Conservation (phyloP, 2,113 vertebrate genomes). For the Onychostoma macrolepis region DNA sequence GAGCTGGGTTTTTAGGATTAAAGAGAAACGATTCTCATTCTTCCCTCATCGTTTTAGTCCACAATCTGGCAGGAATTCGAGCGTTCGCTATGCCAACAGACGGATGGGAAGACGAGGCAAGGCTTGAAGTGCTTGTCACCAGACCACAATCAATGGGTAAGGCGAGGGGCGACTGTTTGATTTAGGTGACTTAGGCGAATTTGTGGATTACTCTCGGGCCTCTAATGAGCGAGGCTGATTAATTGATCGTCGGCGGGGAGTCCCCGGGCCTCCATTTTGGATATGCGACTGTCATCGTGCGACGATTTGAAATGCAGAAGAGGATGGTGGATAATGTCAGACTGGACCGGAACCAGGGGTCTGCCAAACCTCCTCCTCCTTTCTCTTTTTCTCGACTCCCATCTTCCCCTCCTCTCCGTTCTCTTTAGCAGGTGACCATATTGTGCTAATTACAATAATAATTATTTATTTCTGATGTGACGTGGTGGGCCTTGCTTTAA, state of each 20-base stretch:
- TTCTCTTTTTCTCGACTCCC: constrained; percentile 61
- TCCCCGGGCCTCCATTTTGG: constrained; percentile 67
- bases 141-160: constrained; percentile 41
- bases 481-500: constrained; percentile 39
- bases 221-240: constrained; percentile 53
- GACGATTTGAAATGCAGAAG: constrained; percentile 45
- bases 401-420: constrained; percentile 55
- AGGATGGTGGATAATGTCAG: constrained; percentile 57
- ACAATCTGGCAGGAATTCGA: constrained; percentile 62
- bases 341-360: constrained; percentile 66
- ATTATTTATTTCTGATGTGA: constrained; percentile 63
- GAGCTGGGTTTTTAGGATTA: constrained; percentile 74
- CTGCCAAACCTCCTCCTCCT: constrained; percentile 65
- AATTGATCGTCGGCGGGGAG: constrained; percentile 56
- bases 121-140: constrained; percentile 55
- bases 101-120: constrained; percentile 57
- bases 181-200: constrained; percentile 62
- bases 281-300: constrained; percentile 57
- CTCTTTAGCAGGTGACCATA: constrained; percentile 46
- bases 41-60: constrained; percentile 67
- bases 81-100: constrained; percentile 52
- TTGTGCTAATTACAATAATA: constrained; percentile 69
- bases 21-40: constrained; percentile 67
- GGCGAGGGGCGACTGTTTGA: constrained; percentile 53
- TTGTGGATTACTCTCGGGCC: constrained; percentile 65